These are phyloP conservation scores for Pyxicephalus adspersus DNA, from an alignment of 2,113 vertebrate genomes.

Conservation along the genomic window DNA sequence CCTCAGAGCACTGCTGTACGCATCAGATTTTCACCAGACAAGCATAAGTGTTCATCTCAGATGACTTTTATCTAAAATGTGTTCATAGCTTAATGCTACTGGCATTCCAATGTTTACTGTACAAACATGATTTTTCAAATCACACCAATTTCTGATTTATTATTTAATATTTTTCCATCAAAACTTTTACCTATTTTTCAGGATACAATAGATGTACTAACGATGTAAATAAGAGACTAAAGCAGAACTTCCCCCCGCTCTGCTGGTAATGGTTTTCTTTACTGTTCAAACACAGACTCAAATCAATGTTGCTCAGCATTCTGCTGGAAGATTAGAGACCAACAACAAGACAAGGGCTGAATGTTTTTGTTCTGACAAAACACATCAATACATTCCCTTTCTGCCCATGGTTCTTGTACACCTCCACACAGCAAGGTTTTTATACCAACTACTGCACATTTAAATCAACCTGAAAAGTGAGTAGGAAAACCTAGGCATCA, in stretches of 20 bases:
- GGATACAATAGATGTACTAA: constrained; percentile 24
- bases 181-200: neutral
- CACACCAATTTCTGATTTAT: too few relatives aligned
- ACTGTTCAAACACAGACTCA: constrained; percentile 16
- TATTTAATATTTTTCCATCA: too few relatives aligned
- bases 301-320: constrained; percentile 44
- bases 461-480: neutral
- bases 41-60: too few relatives aligned
- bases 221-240: constrained; percentile 6
- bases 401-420: constrained; percentile 18
- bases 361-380: constrained; percentile 40
- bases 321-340: constrained; percentile 24
- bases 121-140: too few relatives aligned
- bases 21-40: too few relatives aligned
- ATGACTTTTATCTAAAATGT: too few relatives aligned
- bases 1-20: too few relatives aligned
- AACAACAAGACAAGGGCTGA: constrained; percentile 13
- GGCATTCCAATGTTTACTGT: too few relatives aligned
- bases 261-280: constrained; percentile 38
- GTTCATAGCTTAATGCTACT: too few relatives aligned
- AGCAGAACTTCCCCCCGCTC: constrained; percentile 14
- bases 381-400: constrained; percentile 36
- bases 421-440: constrained; percentile 23
- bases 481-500: neutral
- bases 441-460: neutral